Evolutionary conservation across 2,797 vertebrate genomes (phyloP), one percentile per base, ranked within the genome.

Genomic region (Dallia pectoralis): DNA sequence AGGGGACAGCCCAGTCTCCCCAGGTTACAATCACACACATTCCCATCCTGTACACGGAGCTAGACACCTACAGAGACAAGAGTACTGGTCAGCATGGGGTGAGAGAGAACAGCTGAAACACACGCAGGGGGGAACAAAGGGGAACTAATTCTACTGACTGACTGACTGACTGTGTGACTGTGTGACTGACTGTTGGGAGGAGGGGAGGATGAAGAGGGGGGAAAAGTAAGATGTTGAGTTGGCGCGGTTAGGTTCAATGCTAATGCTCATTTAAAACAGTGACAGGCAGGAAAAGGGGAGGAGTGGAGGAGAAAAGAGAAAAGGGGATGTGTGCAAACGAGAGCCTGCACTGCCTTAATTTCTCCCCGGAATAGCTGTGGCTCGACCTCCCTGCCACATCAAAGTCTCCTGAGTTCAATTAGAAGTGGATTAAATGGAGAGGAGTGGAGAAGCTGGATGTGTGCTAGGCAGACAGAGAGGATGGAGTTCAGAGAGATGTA

Each of bases 341-440:
- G 92, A 92, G 91, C 91, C 70, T 76, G 91, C 22, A 92, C 92
- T 88, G 93, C 94, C 93, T 95, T 98, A 95, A 97, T 98, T 98
- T 98, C 97, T 98, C 96, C 89, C 93, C 92, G 96, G 97, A 97
- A 98, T 96, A 96, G 93, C 93, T 91, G 92, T 89, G 86, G 91
- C 92, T 94, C 94, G 95, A 95, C 96, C 95, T 95, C 94, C 76
- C 93, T 92, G 93, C 92, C 95, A 95, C 95, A 94, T 93, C 94
- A 93, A 94, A 96, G 95, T 97, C 97, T 98, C 97, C 94, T 93
- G 97, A 98, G 97, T 95, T 97, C 96, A 99, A 99, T 99, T 99
- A 99, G 97, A 98, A 97, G 94, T 95, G 97, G 96, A 99, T 98
- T 98, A 98, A 94, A 95, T 93, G 94, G 93, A 96, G 95, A 56